A percentile compares a stretch with the other conserved stretches of the same genome.
phyloP scores from a whole-genome alignment of 2,888 invertebrate species.

The Leptura quadrifasciata region DNA sequence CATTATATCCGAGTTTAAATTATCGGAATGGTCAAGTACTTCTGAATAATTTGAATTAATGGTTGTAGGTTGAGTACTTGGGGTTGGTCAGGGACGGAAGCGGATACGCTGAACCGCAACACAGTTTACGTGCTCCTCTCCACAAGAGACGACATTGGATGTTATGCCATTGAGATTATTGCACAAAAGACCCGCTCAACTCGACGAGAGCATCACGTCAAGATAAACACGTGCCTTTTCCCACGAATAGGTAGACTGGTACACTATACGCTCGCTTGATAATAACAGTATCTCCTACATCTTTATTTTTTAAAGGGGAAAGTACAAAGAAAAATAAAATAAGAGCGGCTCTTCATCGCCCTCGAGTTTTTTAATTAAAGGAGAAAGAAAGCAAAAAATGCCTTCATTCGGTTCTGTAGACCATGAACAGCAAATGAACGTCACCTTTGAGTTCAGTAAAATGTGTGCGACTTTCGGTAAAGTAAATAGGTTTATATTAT shows the following conservation, averaged over 20 bases:
- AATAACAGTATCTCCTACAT: conserved; percentile 46
- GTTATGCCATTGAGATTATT: conserved; percentile 52
- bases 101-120: conserved; percentile 22
- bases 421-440: background rate
- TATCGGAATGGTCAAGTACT: conserved; percentile 48
- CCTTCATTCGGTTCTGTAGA: background rate
- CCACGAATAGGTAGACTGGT: conserved; percentile 50
- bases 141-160: conserved; percentile 24
- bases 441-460: background rate
- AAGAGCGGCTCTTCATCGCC: background rate
- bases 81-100: conserved; percentile 25
- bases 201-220: conserved; percentile 54
- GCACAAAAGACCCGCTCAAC: conserved; percentile 48
- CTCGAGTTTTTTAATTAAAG: conserved; percentile 30
- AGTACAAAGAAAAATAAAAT: conserved; percentile 25
- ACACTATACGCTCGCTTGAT: conserved; percentile 44
- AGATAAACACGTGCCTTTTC: conserved; percentile 57
- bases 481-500: too few relatives aligned
- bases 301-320: conserved; percentile 37
- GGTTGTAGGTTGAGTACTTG: conserved; percentile 41
- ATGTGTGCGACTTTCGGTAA: too few relatives aligned
- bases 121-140: conserved; percentile 31
- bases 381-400: conserved; percentile 5
- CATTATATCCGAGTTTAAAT: conserved; percentile 53
- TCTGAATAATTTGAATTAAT: conserved; percentile 49